Conservation (phyloP, 2,113 vertebrate species). For the Phodopus roborovskii region DNA sequence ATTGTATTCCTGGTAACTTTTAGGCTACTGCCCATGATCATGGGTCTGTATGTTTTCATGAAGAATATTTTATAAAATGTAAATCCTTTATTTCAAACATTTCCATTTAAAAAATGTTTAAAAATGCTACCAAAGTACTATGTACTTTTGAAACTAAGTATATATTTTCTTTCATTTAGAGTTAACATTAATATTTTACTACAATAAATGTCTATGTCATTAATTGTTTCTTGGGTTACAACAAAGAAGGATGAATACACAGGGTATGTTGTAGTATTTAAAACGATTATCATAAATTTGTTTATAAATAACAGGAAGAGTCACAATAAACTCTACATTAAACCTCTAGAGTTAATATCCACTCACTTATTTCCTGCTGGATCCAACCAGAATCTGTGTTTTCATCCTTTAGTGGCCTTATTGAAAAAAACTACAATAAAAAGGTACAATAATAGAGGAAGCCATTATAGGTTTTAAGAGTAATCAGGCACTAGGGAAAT, state of each 20-base stretch:
- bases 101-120: background rate
- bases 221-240: conserved; percentile 65
- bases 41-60: background rate
- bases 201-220: conserved; percentile 18
- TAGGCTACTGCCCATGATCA: background rate
- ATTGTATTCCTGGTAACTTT: background rate
- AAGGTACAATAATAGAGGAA: no score
- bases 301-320: conserved; percentile 35
- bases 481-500: no score
- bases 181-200: conserved; percentile 7
- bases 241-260: conserved; percentile 30
- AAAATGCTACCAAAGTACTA: background rate
- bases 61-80: background rate
- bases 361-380: background rate
- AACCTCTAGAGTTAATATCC: background rate
- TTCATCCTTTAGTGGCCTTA: background rate
- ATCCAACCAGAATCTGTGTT: background rate
- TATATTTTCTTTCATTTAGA: conserved; percentile 44
- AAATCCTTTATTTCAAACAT: background rate
- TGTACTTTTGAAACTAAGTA: conserved; percentile 10
- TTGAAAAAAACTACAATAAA: background rate
- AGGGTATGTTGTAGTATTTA: background rate
- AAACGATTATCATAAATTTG: background rate
- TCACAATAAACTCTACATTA: background rate
- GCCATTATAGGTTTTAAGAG: no score